Base-by-base conservation (phyloP, 2,797 vertebrate species). In the Argyrosomus regius region DNA sequence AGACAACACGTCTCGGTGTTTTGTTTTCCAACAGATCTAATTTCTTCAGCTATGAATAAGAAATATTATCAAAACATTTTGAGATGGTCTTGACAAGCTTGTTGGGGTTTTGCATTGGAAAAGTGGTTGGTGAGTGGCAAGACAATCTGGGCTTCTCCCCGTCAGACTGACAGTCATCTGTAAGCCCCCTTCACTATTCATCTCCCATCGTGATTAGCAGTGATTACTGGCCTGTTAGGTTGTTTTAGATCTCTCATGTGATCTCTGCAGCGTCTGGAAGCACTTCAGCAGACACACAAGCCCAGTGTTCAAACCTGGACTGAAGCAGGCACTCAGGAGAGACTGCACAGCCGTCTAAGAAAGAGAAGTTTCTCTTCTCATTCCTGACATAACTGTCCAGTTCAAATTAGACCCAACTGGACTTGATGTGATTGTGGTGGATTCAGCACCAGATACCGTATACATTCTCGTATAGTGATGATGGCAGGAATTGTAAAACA, bases 201-300 rank as follows among this genome's bases (percentile, higher is more conserved):
- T 65, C 75, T 78, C 71, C 81, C 86, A 67, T 78, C 31, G 60
- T 88, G 89, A 94, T 93, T 91, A 91, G 85, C 80, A 45, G 74
- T 92, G 91, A 95, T 94, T 94, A 89, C 88, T 64, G 68, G 77
- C 76, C 82, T 75, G 79, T 84, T 81, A 77, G 90, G 82, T 86
- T 77, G 88, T 91, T 89, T 86, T 68, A 92, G 88, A 91, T 89
- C 90, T 86, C 65, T 82, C 85, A 64, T 82, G 77, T 81, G 78
- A 92, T 85, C 89, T 81, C 82, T 69, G 74, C 57, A 53, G 87
- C 75, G 89, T 94, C 94, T 95, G 95, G 95, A 96, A 96, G 74
- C 91, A 94, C 86, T 95, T 94, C 87, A 80, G 86, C 88, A 72
- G 83, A 82, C 83, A 87, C 81, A 86, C 76, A 83, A 73, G 75